Evolutionary conservation across 2,113 vertebrate species (phyloP).

Genomic region (Nasalis larvatus): DNA sequence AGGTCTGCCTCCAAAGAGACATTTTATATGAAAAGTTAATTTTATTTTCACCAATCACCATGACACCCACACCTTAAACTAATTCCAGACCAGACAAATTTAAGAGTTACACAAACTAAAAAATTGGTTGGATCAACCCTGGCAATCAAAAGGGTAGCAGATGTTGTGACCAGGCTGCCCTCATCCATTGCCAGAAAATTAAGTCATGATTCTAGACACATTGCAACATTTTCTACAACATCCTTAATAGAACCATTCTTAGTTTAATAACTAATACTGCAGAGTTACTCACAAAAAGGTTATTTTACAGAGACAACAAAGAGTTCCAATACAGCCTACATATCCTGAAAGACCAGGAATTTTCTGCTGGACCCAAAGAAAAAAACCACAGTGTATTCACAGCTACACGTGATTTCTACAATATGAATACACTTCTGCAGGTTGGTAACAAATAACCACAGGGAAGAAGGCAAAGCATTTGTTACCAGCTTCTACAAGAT

Average conservation of each 20-base stretch:
- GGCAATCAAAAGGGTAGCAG: conserved; percentile 26
- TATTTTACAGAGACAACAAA: neutral
- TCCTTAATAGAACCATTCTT: conserved; percentile 10
- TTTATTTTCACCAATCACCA: neutral
- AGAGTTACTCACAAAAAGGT: neutral
- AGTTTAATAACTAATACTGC: neutral
- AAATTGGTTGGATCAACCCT: neutral
- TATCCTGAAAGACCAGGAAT: neutral
- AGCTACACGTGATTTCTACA: conserved; percentile 1
- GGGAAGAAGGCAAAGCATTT: neutral
- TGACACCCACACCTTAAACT: neutral
- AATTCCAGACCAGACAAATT: neutral
- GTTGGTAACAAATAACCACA: conserved; percentile 6
- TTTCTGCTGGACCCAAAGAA: neutral
- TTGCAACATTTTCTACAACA: neutral
- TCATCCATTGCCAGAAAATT: conserved; percentile 35
- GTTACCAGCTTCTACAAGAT: neutral
- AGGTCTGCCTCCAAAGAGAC: neutral
- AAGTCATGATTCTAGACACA: conserved; percentile 47
- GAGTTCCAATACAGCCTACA: neutral
- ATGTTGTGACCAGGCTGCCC: neutral
- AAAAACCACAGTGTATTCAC: neutral
- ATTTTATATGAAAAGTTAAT: neutral
- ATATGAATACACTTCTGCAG: neutral
- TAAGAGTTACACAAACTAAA: neutral